These are phyloP conservation scores for Coenobita brevimanus DNA, from an alignment of 1,140 invertebrate species.

Conservation along the genomic window DNA sequence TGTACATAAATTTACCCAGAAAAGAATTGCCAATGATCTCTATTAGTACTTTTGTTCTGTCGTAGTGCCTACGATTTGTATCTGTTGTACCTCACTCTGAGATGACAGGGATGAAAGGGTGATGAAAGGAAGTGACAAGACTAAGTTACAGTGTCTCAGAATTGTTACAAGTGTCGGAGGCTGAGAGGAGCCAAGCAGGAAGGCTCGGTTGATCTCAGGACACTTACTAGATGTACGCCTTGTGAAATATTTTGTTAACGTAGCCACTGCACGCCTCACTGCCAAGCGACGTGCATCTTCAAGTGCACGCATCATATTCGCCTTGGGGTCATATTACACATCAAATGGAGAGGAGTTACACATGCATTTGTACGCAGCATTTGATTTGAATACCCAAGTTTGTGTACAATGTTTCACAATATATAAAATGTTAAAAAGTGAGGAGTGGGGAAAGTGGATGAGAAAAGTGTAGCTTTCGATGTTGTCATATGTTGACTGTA, in stretches of 20 bases:
- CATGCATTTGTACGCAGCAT: not conserved
- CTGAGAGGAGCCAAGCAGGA: conserved; percentile 23
- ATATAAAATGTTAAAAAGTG: not conserved
- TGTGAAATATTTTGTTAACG: conserved; percentile 22
- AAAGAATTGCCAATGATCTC: conserved; percentile 49
- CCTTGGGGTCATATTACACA: not conserved
- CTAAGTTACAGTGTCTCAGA: not conserved
- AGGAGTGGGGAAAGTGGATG: conserved; percentile 25
- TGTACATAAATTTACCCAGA: conserved; percentile 8
- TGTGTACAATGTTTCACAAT: too few relatives aligned
- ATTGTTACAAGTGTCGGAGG: conserved; percentile 4
- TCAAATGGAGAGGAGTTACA: not conserved
- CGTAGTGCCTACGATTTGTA: conserved; percentile 51
- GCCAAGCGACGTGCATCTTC: not conserved
- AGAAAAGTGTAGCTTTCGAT: conserved; percentile 64
- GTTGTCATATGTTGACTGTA: conserved; percentile 66
- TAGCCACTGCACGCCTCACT: conserved; percentile 6
- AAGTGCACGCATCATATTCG: not conserved
- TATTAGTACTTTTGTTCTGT: conserved; percentile 58
- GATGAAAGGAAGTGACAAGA: not conserved
- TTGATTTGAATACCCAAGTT: not conserved
- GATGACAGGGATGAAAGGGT: conserved; percentile 30
- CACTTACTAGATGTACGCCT: conserved; percentile 27
- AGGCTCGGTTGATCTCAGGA: conserved; percentile 31
- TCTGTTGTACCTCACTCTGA: conserved; percentile 55